Evolutionary conservation across 2,888 invertebrate species (phyloP).

Genomic region (Magallana nippona): DNA sequence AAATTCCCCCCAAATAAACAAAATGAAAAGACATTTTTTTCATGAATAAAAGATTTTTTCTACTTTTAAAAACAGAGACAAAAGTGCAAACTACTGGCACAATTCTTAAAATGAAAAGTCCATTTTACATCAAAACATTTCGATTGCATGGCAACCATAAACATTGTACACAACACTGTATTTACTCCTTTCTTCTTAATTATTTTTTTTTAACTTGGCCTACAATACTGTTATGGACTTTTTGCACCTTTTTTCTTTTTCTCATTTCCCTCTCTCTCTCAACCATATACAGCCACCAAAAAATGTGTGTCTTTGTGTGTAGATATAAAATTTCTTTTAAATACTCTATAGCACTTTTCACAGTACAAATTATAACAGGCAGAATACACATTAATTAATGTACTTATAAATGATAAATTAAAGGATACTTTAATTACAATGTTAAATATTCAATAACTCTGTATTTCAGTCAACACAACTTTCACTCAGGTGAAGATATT

Average conservation of each 20-base stretch:
- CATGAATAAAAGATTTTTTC: too few species aligned
- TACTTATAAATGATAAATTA: slow-evolving; percentile 6
- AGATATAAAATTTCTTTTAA: slow-evolving; percentile 10
- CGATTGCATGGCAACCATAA: slow-evolving; percentile 21
- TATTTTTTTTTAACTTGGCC: too few species aligned
- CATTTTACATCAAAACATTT: neutral
- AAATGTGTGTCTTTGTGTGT: neutral
- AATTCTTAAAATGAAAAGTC: neutral
- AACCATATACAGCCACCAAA: neutral
- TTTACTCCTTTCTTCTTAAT: neutral
- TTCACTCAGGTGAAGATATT: slow-evolving; percentile 10
- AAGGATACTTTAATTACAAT: neutral
- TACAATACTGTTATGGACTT: slow-evolving; percentile 28
- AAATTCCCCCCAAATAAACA: too few species aligned
- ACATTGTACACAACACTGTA: neutral
- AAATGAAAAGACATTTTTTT: too few species aligned
- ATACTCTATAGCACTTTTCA: slow-evolving; percentile 7
- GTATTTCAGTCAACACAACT: neutral
- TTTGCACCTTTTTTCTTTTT: slow-evolving; percentile 11
- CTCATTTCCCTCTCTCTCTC: neutral
- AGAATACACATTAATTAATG: neutral
- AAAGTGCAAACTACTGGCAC: neutral
- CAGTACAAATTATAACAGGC: neutral
- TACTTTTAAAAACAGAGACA: neutral
- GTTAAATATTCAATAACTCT: neutral